These are phyloP conservation scores for Acanthurus leucopareius DNA, from an alignment of 2,797 vertebrate species.

Conservation along the genomic window DNA sequence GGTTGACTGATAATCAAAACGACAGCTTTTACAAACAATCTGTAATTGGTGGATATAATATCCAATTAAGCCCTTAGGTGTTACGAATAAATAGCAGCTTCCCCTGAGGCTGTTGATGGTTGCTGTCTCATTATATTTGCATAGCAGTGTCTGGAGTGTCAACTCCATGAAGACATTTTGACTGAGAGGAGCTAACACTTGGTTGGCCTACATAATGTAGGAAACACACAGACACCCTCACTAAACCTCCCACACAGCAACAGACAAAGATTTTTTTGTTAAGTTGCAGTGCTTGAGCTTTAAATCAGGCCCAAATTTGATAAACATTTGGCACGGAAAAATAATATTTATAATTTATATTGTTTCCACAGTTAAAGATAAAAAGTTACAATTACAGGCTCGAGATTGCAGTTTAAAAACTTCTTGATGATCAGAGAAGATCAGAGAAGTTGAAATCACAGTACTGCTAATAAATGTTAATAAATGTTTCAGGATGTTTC, in stretches of 20 bases:
- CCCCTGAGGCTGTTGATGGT: constrained; percentile 48
- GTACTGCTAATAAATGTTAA: not conserved
- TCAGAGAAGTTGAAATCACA: constrained; percentile 16
- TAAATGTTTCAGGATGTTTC: constrained; percentile 22
- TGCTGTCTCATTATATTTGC: constrained; percentile 62
- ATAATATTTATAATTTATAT: constrained; percentile 9
- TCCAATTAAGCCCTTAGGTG: constrained; percentile 54
- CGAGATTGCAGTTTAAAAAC: constrained; percentile 15
- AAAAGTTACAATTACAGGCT: not conserved
- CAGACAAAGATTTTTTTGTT: constrained; percentile 40
- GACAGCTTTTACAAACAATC: constrained; percentile 57
- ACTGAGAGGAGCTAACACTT: constrained; percentile 53
- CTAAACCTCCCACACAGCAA: constrained; percentile 32
- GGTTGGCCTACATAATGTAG: constrained; percentile 49
- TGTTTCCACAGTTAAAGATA: constrained; percentile 2
- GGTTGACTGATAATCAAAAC: constrained; percentile 32
- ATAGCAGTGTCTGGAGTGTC: constrained; percentile 41
- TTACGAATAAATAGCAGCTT: constrained; percentile 54
- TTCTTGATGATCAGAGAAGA: constrained; percentile 11
- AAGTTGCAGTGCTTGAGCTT: not conserved
- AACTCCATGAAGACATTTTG: constrained; percentile 36
- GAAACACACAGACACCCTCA: constrained; percentile 32
- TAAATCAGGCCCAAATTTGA: constrained; percentile 1
- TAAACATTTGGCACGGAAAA: constrained; percentile 24
- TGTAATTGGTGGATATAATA: constrained; percentile 54